Evolutionary conservation across 2,797 vertebrate genomes (phyloP).

Genomic region (Eulemur rubriventer): DNA sequence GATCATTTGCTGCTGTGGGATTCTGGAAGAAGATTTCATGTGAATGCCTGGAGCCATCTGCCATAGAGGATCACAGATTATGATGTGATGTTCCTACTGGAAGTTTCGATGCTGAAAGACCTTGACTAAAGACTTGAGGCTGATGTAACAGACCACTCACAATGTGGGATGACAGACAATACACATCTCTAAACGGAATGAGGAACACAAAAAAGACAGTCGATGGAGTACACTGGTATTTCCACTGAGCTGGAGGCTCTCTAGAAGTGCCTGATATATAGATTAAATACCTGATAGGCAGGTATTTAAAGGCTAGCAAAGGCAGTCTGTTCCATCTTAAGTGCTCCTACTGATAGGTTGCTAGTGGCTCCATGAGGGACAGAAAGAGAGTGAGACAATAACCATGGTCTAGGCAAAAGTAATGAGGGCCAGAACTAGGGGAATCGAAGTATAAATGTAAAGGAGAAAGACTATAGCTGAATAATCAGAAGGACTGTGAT

Average conservation of each 20-base stretch:
- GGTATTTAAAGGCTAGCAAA: not conserved
- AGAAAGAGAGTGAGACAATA: not conserved
- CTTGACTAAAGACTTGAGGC: slow-evolving; percentile 20
- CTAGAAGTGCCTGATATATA: not conserved
- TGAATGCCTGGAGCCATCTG: slow-evolving; percentile 2
- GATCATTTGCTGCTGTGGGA: not conserved
- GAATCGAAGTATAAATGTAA: not conserved
- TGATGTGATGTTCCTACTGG: not conserved
- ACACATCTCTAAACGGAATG: not conserved
- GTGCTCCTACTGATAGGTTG: not conserved
- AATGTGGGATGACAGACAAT: not conserved
- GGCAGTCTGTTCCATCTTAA: not conserved
- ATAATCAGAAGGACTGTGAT: not conserved
- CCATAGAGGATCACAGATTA: slow-evolving; percentile 17
- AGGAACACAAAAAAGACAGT: not conserved
- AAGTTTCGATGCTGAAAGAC: not conserved
- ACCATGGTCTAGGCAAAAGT: not conserved
- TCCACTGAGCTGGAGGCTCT: not conserved
- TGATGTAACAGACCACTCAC: not conserved
- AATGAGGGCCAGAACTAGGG: not conserved
- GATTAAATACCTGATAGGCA: not conserved
- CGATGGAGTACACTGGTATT: not conserved
- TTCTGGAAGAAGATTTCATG: not conserved
- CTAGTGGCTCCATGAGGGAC: not conserved
- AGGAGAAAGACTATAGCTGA: not conserved